Percentiles rank a stretch among this genome's conserved stretches.
These are phyloP conservation scores for Anaspis maculata DNA, from an alignment of 2,888 invertebrate species.

Conservation along the genomic window DNA sequence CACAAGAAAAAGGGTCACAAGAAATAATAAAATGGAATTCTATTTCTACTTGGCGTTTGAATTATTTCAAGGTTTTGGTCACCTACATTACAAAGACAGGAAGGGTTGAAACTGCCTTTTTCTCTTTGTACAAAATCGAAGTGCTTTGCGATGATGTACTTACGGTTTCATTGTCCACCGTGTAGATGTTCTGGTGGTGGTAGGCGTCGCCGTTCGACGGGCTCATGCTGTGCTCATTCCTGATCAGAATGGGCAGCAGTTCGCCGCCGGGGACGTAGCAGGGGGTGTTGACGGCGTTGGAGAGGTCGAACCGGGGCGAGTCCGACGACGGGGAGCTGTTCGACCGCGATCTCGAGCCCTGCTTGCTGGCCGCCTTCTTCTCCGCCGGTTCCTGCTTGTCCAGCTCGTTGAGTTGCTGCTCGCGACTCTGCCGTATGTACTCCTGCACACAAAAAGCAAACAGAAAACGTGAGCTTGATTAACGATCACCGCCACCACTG, in stretches of 20 bases:
- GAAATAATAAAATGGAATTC: too few relatives aligned
- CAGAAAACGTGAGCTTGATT: too few relatives aligned
- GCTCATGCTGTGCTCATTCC: conserved; percentile 30
- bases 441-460: conserved; percentile 49
- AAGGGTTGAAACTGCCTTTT: too few relatives aligned
- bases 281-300: conserved; percentile 29
- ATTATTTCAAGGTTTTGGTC: too few relatives aligned
- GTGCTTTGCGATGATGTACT: too few relatives aligned
- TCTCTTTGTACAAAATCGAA: too few relatives aligned
- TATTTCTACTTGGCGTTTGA: too few relatives aligned
- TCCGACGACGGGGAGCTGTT: conserved; percentile 31
- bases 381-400: conserved; percentile 35
- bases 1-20: too few relatives aligned
- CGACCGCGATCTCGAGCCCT: conserved; percentile 23
- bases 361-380: conserved; percentile 11
- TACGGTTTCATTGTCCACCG: conserved; percentile 31
- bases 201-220: conserved; percentile 32
- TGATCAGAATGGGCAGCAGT: conserved; percentile 38
- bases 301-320: conserved; percentile 29
- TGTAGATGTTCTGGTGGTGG: conserved; percentile 27
- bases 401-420: conserved; percentile 66
- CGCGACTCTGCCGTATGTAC: conserved; percentile 69
- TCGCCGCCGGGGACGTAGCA: conserved; percentile 46
- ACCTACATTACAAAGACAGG: too few relatives aligned
- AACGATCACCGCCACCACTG: too few relatives aligned